These are phyloP conservation scores for Pristiophorus japonicus DNA, from an alignment of 2,113 vertebrate genomes.

Conservation along the genomic window DNA sequence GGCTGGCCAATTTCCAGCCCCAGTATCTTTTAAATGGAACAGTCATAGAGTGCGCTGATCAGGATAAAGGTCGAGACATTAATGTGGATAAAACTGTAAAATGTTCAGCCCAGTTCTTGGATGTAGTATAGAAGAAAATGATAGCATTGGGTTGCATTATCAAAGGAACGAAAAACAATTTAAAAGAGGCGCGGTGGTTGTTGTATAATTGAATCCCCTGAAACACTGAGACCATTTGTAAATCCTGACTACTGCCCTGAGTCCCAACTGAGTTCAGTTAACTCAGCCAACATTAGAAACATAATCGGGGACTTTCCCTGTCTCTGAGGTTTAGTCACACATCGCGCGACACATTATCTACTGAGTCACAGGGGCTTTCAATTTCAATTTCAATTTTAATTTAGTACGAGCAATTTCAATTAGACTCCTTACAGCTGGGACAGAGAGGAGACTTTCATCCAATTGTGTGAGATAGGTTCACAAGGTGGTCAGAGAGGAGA, in stretches of 20 bases:
- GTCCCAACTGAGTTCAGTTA: not conserved
- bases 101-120: no score
- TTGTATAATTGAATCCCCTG: no score
- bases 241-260: not conserved
- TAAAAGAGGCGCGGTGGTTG: not conserved
- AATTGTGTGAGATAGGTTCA: not conserved
- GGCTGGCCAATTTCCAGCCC: no score
- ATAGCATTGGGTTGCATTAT: no score
- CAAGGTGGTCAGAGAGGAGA: not conserved
- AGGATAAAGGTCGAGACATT: not conserved
- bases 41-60: not conserved
- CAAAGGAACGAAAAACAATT: not conserved
- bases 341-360: no score
- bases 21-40: no score
- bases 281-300: not conserved
- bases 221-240: not conserved
- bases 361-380: not conserved
- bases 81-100: no score
- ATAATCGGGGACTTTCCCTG: not conserved
- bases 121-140: no score
- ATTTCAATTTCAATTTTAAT: conserved; percentile 3
- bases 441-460: not conserved
- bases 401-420: not conserved
- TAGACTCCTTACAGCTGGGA: not conserved
- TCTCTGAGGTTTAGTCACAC: not conserved